phyloP scores from a whole-genome alignment of 2,797 vertebrate genomes.

The Syngnathus rostellatus region DNA sequence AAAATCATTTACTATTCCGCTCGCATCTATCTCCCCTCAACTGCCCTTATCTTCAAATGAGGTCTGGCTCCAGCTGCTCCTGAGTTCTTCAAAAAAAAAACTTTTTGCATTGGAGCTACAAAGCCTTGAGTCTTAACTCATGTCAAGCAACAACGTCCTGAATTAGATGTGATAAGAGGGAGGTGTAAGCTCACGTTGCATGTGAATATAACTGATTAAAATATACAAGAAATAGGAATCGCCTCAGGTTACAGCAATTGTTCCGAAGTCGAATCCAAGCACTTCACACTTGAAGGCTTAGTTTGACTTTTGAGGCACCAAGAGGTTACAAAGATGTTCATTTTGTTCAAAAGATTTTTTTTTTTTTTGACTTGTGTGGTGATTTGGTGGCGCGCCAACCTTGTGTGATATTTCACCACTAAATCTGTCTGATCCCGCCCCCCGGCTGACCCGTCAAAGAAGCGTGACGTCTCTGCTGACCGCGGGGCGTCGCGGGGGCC shows the following conservation, averaged over 20 bases:
- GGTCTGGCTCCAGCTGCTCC: slow-evolving; percentile 21
- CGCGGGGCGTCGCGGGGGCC: slow-evolving; percentile 55
- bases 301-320: background rate
- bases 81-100: background rate
- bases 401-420: slow-evolving; percentile 3
- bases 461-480: slow-evolving; percentile 60
- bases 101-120: background rate
- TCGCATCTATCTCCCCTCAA: slow-evolving; percentile 23
- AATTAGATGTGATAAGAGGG: slow-evolving; percentile 20
- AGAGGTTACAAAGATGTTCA: background rate
- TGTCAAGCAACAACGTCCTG: slow-evolving; percentile 13
- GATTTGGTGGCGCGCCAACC: background rate
- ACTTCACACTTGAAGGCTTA: background rate
- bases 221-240: background rate
- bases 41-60: slow-evolving; percentile 36
- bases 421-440: slow-evolving; percentile 6
- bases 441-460: slow-evolving; percentile 26
- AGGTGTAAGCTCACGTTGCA: slow-evolving; percentile 6
- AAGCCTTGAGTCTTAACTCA: slow-evolving; percentile 9
- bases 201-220: background rate
- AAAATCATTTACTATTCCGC: slow-evolving; percentile 24
- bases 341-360: background rate
- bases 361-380: background rate
- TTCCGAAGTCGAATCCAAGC: background rate
- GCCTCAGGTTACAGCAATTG: background rate